Base-by-base conservation (phyloP, 2,797 vertebrate species). In the Tadarida brasiliensis region DNA sequence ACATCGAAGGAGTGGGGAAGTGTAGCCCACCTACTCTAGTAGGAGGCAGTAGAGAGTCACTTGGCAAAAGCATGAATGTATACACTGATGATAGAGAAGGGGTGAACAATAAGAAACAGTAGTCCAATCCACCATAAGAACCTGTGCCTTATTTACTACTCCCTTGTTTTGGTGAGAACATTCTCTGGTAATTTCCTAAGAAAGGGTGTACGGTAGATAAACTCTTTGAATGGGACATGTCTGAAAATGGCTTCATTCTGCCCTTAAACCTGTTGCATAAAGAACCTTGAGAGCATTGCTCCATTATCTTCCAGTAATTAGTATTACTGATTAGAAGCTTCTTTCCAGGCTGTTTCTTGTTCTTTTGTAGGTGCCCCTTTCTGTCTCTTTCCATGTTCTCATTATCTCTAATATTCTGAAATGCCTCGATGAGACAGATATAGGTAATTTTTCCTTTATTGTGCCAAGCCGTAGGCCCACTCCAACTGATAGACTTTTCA, bases 181-280 rank as follows among this genome's bases (percentile, higher is more conserved):
- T 82, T 11, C 54, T 77, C 24, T 39, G 76, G 35, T n/a, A 87
- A 87, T 9, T 77, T 90, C 47, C 68, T 59, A 67, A 26, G 76
- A 87, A 90, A 82, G 56, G n/a, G 1, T 59, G 3, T 57, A 15
- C 54, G 22, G 17, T 33, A 76, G 39, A 12, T 76, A 47, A 76
- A 87, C 51, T 82, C 80, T 49, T 56, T 67, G 35, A 85, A 56
- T 56, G 49, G 11, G 39, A 71, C 9, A 10, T 57, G 11, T 92
- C 67, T 88, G 39, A 88, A 47, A 83, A 67, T n/a, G 28, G 73
- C 86, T 91, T 74, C 67, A 77, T 87, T 76, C 28, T 78, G 11
- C 39, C 56, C 47, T 90, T 20, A 56, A 12, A 39, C 4, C 59
- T 56, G 51, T 51, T 35, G 24, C 28, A n/a, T 35, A 56, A 85